Evolutionary conservation across 2,888 invertebrate genomes (phyloP), one percentile per base, ranked within the genome.

Genomic region (Heliconius charithonia): DNA sequence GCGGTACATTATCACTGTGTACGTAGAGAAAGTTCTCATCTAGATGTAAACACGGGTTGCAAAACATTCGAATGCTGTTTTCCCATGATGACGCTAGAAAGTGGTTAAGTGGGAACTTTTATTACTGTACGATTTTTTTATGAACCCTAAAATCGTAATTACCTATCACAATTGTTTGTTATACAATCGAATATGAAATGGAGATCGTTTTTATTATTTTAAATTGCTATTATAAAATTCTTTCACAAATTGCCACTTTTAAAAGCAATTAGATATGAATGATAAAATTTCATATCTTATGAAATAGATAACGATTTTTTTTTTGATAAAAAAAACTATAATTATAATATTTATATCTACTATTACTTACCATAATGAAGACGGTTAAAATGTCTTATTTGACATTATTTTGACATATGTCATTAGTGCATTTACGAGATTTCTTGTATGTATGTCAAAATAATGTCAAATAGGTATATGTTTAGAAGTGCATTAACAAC

Each of bases 11-110:
- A 83, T 76, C 81, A 79, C 77, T 78, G 78, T 78, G 79, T 77
- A 77, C 75, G 63, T 41, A 79, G 84, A 83, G 84, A 84, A 84
- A 84, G 84, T 84, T 81, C 81, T 81, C 83, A 83, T 81, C 83
- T 83, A 83, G 81, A 80, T 77, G 83, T 81, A 80, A 81, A 80
- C 83, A 81, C 83, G 78, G 81, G 75, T 79, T n/a, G n/a, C n/a
- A n/a, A 87, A 85, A 87, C 81, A 79, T 67, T 81, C 79, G 77
- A 81, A 89, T 87, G 89, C 85, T 86, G 89, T 91, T 89, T 93
- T 93, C 93, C 92, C 93, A 93, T 93, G 89, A 87, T 85, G 85
- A 85, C 85, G 85, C 81, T 91, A 92, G 93, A 93, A 93, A 93
- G 93, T 92, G 88, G 88, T 83, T 81, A 80, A 82, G 81, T 79